A percentile compares a stretch with the other conserved stretches of the same genome.
Conservation (phyloP, 2,888 invertebrate genomes). For the Pristionchus arcanus region DNA sequence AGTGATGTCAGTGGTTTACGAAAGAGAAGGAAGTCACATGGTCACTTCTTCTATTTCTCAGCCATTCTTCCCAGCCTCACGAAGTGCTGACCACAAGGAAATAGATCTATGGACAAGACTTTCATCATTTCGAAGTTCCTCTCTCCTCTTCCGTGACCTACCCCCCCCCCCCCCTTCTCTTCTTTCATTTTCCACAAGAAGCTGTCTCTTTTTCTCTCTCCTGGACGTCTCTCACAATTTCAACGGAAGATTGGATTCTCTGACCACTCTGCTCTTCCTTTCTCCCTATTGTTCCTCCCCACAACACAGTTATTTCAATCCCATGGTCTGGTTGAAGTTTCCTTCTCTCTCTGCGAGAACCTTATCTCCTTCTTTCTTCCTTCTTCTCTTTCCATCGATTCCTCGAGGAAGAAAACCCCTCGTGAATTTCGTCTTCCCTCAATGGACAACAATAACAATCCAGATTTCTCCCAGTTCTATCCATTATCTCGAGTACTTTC, state of each 20-base stretch:
- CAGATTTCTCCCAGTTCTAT: background rate
- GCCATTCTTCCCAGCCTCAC: background rate
- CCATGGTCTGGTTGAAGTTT: background rate
- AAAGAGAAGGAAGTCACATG: slow-evolving; percentile 42
- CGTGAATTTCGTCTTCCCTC: background rate
- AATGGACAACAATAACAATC: background rate
- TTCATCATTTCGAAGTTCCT: background rate
- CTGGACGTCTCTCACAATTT: background rate
- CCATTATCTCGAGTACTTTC: background rate
- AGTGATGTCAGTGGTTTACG: slow-evolving; percentile 12
- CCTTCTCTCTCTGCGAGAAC: background rate
- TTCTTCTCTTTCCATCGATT: slow-evolving; percentile 48
- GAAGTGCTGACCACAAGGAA: background rate
- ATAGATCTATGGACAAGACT: background rate
- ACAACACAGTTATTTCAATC: background rate
- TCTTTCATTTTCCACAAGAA: background rate
- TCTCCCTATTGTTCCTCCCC: background rate
- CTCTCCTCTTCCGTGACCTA: background rate
- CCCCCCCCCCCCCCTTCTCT: slow-evolving; percentile 29
- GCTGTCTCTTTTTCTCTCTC: background rate
- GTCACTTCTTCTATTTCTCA: slow-evolving; percentile 4
- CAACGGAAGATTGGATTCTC: background rate
- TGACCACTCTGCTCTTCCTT: slow-evolving; percentile 6
- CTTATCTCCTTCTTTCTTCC: slow-evolving; percentile 26
- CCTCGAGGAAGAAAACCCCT: background rate